These are phyloP conservation scores for Pitangus sulphuratus DNA, from an alignment of 2,797 vertebrate genomes.

Conservation along the genomic window DNA sequence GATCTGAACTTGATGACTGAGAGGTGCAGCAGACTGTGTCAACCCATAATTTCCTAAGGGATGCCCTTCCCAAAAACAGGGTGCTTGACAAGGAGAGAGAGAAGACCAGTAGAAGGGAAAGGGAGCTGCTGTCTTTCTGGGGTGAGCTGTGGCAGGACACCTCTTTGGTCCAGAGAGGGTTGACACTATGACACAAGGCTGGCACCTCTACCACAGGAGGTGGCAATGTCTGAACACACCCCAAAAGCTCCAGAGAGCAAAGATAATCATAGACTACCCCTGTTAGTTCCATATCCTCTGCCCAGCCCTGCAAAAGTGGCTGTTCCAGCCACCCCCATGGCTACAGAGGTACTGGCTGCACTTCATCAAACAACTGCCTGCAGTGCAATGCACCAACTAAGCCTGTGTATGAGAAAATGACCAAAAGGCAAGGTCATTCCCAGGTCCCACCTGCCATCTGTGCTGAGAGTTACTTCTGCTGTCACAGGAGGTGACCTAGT, in stretches of 20 bases:
- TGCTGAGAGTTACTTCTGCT: neutral
- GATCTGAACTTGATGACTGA: neutral
- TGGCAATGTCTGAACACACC: neutral
- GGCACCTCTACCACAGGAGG: neutral
- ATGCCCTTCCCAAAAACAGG: neutral
- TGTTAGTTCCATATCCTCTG: neutral
- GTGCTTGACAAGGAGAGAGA: neutral
- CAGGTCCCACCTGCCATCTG: slow-evolving; percentile 9
- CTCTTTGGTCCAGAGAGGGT: neutral
- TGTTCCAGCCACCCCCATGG: neutral
- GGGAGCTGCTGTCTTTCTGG: fast-evolving
- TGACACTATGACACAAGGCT: neutral
- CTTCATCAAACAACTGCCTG: neutral
- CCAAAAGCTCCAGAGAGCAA: neutral
- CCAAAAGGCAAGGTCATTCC: slow-evolving; percentile 2
- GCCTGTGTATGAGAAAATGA: neutral
- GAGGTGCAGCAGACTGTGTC: neutral
- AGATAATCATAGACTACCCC: neutral
- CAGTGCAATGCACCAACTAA: neutral
- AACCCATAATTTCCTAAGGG: neutral
- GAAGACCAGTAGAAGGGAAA: neutral
- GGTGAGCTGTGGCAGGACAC: neutral
- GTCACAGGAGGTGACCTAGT: slow-evolving; percentile 39
- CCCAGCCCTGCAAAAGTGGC: neutral
- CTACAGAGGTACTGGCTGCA: neutral